These are phyloP conservation scores for Cryptomyrus ogoouensis DNA, from an alignment of 2,113 vertebrate species.

Conservation along the genomic window DNA sequence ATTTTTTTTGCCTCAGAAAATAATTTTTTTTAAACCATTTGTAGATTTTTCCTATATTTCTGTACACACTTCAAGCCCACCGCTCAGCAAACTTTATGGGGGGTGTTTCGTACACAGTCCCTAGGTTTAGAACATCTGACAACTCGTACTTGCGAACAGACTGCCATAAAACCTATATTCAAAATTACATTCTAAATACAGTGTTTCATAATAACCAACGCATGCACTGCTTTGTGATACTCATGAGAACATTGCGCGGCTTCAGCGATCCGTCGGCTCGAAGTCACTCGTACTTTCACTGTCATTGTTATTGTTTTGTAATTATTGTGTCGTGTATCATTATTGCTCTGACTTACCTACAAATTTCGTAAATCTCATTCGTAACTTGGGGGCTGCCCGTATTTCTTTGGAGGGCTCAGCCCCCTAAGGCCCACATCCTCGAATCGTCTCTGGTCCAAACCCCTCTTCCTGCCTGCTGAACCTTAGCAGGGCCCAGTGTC, in stretches of 20 bases:
- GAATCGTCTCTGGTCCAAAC: not conserved
- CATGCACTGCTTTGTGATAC: not conserved
- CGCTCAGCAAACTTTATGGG: not conserved
- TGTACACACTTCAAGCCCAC: not conserved
- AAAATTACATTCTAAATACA: not conserved
- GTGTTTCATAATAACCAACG: not conserved
- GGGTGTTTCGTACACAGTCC: not conserved
- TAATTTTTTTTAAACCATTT: not conserved
- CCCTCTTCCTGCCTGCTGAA: not conserved
- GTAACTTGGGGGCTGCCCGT: not conserved
- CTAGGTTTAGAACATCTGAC: not conserved
- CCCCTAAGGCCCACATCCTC: not conserved
- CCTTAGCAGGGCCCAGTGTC: not conserved
- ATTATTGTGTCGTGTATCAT: not conserved
- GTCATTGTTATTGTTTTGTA: not conserved
- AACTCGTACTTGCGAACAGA: not conserved
- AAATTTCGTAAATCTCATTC: not conserved
- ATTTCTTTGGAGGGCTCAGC: not conserved
- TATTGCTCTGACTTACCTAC: not conserved
- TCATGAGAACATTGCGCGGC: not conserved
- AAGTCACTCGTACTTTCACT: not conserved
- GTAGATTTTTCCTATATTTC: not conserved
- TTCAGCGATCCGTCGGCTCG: not conserved
- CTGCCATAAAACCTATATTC: not conserved
- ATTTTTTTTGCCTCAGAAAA: not conserved